A percentile compares a stretch with the other conserved stretches of the same genome.
Evolutionary conservation across 2,888 invertebrate species (phyloP).

Genomic region (Dasysyrphus tricinctus): DNA sequence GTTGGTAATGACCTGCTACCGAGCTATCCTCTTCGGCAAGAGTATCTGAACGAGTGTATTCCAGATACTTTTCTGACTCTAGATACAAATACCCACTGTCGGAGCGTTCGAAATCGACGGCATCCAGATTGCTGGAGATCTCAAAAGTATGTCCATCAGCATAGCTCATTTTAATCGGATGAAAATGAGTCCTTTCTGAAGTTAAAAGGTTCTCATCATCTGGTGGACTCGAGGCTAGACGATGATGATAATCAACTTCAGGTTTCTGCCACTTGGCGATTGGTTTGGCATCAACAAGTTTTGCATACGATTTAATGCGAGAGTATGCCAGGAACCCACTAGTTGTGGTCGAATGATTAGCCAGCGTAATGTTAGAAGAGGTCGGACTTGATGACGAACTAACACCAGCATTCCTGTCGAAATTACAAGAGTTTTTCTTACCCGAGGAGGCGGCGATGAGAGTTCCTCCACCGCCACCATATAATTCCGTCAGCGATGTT

Average conservation of each 20-base stretch:
- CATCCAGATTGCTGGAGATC: conserved; percentile 86
- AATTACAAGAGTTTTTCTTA: conserved; percentile 69
- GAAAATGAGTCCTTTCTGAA: conserved; percentile 92
- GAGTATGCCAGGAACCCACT: conserved; percentile 80
- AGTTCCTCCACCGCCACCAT: conserved; percentile 67
- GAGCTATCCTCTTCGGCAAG: conserved; percentile 77
- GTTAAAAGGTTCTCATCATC: conserved; percentile 88
- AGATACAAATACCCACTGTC: conserved; percentile 87
- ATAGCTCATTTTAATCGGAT: conserved; percentile 88
- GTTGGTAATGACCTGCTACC: conserved; percentile 51
- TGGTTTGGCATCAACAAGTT: conserved; percentile 57
- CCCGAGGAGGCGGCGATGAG: conserved; percentile 38
- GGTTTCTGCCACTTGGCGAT: conserved; percentile 54
- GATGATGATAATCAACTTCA: conserved; percentile 60
- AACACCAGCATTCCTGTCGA: conserved; percentile 58
- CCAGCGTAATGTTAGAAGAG: conserved; percentile 76
- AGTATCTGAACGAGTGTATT: conserved; percentile 78
- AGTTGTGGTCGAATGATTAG: conserved; percentile 78
- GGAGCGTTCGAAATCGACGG: conserved; percentile 87
- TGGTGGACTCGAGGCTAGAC: conserved; percentile 33
- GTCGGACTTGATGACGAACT: conserved; percentile 13
- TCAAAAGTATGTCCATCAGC: conserved; percentile 90
- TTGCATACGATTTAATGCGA: conserved; percentile 77
- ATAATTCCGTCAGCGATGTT: conserved; percentile 77
- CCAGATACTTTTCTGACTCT: conserved; percentile 83